Conservation (phyloP, 2,797 vertebrate genomes). For the Diplodus puntazzo region DNA sequence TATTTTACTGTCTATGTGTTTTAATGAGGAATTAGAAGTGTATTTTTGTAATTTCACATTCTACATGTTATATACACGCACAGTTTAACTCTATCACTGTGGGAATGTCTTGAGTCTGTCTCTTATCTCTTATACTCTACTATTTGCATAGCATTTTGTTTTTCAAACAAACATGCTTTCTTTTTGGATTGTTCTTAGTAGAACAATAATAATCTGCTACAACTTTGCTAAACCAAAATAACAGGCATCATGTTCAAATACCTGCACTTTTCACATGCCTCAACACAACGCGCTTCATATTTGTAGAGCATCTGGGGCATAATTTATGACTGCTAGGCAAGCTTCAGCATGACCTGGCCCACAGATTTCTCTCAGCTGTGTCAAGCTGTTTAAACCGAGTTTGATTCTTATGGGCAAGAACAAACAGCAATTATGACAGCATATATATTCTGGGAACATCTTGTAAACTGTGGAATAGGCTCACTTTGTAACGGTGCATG, state of each 20-base stretch:
- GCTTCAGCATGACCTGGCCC: conserved; percentile 54
- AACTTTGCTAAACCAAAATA: not conserved
- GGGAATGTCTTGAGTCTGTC: not conserved
- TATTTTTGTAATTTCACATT: not conserved
- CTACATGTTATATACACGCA: too few species aligned
- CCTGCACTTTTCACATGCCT: conserved; percentile 38
- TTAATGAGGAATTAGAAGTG: not conserved
- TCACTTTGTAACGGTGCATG: not conserved
- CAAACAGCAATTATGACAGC: not conserved
- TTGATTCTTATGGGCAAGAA: not conserved
- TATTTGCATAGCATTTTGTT: not conserved
- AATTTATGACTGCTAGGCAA: conserved; percentile 19
- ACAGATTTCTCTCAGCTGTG: not conserved
- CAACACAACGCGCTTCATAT: conserved; percentile 50
- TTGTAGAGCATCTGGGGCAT: conserved; percentile 39
- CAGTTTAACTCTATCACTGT: not conserved
- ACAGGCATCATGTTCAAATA: conserved; percentile 1
- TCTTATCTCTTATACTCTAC: not conserved
- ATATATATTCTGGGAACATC: not conserved
- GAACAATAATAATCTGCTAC: not conserved
- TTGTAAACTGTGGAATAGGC: not conserved
- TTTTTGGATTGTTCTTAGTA: not conserved
- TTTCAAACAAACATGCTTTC: not conserved
- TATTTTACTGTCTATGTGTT: too few species aligned
- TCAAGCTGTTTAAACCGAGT: not conserved